These are phyloP conservation scores for Drosophila borborema DNA, from an alignment of 2,888 invertebrate genomes.

Conservation along the genomic window DNA sequence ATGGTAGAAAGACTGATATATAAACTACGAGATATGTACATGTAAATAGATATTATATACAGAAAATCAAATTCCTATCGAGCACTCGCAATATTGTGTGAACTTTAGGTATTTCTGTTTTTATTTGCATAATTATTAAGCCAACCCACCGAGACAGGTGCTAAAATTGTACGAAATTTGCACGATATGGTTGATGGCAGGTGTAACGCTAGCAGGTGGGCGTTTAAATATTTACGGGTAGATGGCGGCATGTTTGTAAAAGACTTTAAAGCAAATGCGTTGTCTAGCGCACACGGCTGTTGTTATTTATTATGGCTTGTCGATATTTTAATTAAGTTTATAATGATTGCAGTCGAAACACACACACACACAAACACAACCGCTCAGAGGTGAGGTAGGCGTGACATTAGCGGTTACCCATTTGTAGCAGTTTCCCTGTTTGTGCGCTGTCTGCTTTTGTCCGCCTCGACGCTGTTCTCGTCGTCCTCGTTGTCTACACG, in stretches of 20 bases:
- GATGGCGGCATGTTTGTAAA: slow-evolving; percentile 30
- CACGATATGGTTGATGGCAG: slow-evolving; percentile 10
- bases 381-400: slow-evolving; percentile 5
- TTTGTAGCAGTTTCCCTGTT: slow-evolving; percentile 20
- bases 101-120: neutral
- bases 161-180: slow-evolving; percentile 8
- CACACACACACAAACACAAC: neutral
- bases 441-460: slow-evolving; percentile 31
- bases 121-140: neutral
- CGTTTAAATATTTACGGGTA: slow-evolving; percentile 49
- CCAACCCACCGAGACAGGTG: slow-evolving; percentile 8
- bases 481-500: slow-evolving; percentile 41
- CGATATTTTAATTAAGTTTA: slow-evolving; percentile 79
- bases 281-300: slow-evolving; percentile 46
- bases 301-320: slow-evolving; percentile 56
- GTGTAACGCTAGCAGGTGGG: slow-evolving; percentile 14
- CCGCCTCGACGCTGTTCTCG: slow-evolving; percentile 3
- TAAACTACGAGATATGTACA: neutral
- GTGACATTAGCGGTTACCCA: slow-evolving; percentile 11
- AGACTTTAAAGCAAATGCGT: slow-evolving; percentile 40
- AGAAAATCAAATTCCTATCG: neutral
- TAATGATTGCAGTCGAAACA: slow-evolving; percentile 54
- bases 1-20: too few species aligned
- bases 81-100: neutral
- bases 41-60: neutral